Evolutionary conservation across 1,140 invertebrate genomes (phyloP).

Genomic region (Tetramorium parvispinum): DNA sequence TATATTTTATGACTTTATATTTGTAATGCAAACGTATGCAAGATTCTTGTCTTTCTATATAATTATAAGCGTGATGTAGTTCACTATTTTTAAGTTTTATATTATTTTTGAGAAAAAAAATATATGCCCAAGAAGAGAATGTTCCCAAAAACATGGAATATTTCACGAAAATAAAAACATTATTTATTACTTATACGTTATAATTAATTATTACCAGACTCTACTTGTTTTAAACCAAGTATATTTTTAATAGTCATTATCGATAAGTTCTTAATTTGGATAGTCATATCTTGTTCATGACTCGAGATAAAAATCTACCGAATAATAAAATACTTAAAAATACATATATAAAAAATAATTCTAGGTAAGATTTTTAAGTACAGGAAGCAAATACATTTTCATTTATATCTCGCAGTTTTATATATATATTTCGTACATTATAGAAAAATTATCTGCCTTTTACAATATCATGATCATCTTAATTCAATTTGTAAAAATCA

Average conservation of each 20-base stretch:
- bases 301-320: not conserved
- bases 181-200: constrained; percentile 3
- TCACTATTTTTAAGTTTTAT: constrained; percentile 4
- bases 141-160: too few species aligned
- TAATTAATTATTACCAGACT: not conserved
- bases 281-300: not conserved
- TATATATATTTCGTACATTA: not conserved
- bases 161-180: constrained; percentile 24
- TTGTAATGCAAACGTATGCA: not conserved
- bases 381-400: not conserved
- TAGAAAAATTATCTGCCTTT: not conserved
- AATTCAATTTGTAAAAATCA: too few species aligned
- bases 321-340: not conserved
- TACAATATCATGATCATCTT: not conserved
- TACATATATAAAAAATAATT: constrained; percentile 1
- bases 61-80: not conserved
- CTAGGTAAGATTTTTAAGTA: not conserved
- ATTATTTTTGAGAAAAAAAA: constrained; percentile 12
- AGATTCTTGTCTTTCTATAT: not conserved
- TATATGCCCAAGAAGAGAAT: not conserved
- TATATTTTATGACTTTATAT: constrained; percentile 1
- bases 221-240: not conserved
- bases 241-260: not conserved
- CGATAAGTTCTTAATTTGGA: not conserved
- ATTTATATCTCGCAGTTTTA: constrained; percentile 28